phyloP scores from a whole-genome alignment of 2,888 invertebrate genomes.

The Acanthococcus lagerstroemiae region DNA sequence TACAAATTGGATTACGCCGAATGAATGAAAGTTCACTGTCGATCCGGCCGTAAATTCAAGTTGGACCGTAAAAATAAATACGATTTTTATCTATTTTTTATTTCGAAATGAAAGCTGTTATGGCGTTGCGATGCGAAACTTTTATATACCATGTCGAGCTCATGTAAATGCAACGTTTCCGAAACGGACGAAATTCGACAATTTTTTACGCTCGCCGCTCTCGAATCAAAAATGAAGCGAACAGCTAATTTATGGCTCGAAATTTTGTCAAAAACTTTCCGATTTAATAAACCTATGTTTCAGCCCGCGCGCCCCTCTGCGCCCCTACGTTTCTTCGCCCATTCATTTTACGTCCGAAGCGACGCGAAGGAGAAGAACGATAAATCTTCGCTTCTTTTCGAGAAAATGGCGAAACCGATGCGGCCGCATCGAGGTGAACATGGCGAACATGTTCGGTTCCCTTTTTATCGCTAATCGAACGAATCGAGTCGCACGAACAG shows the following conservation, averaged over 20 bases:
- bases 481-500: too few relatives aligned
- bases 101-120: slow-evolving; percentile 19
- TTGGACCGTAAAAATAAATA: background rate
- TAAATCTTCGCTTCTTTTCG: too few relatives aligned
- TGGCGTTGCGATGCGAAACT: slow-evolving; percentile 14
- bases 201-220: background rate
- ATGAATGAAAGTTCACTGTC: background rate
- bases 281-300: background rate
- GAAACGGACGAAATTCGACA: slow-evolving; percentile 16
- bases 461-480: too few relatives aligned
- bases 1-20: background rate
- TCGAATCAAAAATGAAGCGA: slow-evolving; percentile 6
- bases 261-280: slow-evolving; percentile 13
- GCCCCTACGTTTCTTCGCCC: too few relatives aligned
- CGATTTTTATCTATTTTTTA: background rate
- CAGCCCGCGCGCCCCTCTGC: too few relatives aligned
- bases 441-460: too few relatives aligned
- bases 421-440: too few relatives aligned
- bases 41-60: background rate
- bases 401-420: too few relatives aligned
- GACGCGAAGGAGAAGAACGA: too few relatives aligned
- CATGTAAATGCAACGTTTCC: slow-evolving; percentile 24
- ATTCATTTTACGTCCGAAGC: too few relatives aligned
- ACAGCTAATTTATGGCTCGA: slow-evolving; percentile 12
- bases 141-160: slow-evolving; percentile 23